These are phyloP conservation scores for Nothobranchius kuhntae DNA, from an alignment of 2,113 vertebrate species.

Conservation along the genomic window DNA sequence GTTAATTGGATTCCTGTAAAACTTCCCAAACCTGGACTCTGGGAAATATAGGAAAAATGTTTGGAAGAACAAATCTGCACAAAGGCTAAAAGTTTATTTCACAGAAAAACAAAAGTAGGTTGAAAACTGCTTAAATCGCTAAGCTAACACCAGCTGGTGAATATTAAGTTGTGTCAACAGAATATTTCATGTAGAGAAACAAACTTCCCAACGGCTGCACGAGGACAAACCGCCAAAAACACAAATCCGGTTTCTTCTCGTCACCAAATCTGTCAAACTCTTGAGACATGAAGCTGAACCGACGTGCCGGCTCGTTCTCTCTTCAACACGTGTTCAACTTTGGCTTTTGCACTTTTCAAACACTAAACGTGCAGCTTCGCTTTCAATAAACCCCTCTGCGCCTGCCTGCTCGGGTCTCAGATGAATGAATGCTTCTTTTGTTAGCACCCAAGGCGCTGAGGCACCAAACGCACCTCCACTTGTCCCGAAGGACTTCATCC, in stretches of 20 bases:
- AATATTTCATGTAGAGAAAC: no score
- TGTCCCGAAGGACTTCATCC: conserved; percentile 32
- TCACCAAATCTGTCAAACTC: not conserved
- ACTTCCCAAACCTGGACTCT: no score
- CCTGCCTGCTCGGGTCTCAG: not conserved
- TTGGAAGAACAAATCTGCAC: no score
- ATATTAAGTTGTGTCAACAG: no score
- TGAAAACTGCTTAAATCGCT: no score
- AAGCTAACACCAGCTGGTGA: no score
- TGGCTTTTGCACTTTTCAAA: conserved; percentile 6
- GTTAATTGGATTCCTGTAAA: no score
- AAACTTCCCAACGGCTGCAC: no score
- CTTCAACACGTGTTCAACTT: not conserved
- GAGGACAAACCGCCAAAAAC: no score
- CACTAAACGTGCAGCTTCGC: not conserved
- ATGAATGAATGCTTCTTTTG: conserved; percentile 35
- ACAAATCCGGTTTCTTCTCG: not conserved
- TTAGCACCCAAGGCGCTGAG: conserved; percentile 16
- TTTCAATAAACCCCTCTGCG: conserved; percentile 9
- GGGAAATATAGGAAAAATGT: no score
- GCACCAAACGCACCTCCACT: conserved; percentile 37
- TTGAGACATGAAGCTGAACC: not conserved
- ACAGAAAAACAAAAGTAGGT: no score
- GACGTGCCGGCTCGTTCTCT: not conserved
- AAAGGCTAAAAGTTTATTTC: no score